phyloP scores from a whole-genome alignment of 2,888 invertebrate genomes.

The Tenthredo notha region DNA sequence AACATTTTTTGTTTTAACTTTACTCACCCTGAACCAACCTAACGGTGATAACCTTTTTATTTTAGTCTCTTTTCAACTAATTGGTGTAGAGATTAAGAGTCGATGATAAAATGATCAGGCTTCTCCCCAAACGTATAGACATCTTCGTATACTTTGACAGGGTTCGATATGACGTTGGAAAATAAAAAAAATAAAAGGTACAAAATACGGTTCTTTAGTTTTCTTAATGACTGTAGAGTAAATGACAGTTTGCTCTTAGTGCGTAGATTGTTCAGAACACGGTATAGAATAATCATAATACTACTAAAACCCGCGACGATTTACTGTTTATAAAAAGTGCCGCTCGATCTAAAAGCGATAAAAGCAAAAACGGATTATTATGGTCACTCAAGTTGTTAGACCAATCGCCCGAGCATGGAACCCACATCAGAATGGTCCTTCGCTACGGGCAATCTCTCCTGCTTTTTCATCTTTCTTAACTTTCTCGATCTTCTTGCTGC shows the following conservation, averaged over 20 bases:
- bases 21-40: neutral
- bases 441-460: slow-evolving; percentile 43
- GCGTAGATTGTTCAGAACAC: neutral
- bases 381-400: slow-evolving; percentile 61
- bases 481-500: slow-evolving; percentile 21
- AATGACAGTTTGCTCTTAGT: neutral
- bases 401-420: slow-evolving; percentile 64
- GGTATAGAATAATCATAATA: neutral
- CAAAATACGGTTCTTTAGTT: neutral
- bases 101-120: neutral
- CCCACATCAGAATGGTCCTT: slow-evolving; percentile 61
- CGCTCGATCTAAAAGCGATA: slow-evolving; percentile 33
- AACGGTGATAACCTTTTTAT: no score
- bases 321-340: slow-evolving; percentile 9
- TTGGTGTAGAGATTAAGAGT: slow-evolving; percentile 30
- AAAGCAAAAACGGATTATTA: slow-evolving; percentile 40
- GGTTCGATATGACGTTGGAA: neutral
- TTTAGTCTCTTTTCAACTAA: neutral
- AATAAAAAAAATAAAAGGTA: neutral
- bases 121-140: neutral
- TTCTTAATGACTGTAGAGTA: neutral
- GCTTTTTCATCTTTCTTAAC: slow-evolving; percentile 7
- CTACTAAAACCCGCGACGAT: neutral
- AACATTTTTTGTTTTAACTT: neutral
- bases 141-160: neutral